Conservation (phyloP, 2,888 invertebrate genomes). For the Petrolisthes cinctipes region DNA sequence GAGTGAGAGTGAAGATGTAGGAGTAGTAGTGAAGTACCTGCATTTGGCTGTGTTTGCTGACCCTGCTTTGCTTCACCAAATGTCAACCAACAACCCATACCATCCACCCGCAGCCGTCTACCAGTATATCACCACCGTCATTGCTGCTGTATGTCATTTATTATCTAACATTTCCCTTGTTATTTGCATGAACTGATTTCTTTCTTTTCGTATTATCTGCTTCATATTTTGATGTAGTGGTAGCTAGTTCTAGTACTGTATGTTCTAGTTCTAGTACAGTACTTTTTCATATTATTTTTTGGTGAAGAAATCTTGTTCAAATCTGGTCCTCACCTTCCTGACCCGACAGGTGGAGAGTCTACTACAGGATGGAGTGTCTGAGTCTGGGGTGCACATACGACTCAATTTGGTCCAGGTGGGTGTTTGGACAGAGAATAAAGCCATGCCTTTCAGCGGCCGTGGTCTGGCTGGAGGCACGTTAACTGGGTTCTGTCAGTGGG, state of each 20-base stretch:
- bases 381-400: neutral
- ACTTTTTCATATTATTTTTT: neutral
- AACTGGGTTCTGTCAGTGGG: conserved; percentile 41
- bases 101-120: conserved; percentile 16
- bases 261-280: neutral
- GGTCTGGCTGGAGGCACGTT: conserved; percentile 26
- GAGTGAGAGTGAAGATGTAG: neutral
- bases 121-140: conserved; percentile 24
- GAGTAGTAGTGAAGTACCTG: neutral
- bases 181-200: no score
- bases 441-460: conserved; percentile 11
- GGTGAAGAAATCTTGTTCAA: neutral
- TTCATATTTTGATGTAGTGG: neutral
- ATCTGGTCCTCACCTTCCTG: neutral
- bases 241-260: neutral
- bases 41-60: conserved; percentile 44
- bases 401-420: conserved; percentile 37
- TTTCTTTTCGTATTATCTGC: no score
- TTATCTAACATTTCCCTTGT: neutral
- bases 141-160: conserved; percentile 20
- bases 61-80: conserved; percentile 18
- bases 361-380: conserved; percentile 8
- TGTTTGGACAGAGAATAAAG: conserved; percentile 39
- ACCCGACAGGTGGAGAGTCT: conserved; percentile 32
- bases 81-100: conserved; percentile 16